Conservation (phyloP, 2,113 vertebrate species). For the Nothocercus julius region DNA sequence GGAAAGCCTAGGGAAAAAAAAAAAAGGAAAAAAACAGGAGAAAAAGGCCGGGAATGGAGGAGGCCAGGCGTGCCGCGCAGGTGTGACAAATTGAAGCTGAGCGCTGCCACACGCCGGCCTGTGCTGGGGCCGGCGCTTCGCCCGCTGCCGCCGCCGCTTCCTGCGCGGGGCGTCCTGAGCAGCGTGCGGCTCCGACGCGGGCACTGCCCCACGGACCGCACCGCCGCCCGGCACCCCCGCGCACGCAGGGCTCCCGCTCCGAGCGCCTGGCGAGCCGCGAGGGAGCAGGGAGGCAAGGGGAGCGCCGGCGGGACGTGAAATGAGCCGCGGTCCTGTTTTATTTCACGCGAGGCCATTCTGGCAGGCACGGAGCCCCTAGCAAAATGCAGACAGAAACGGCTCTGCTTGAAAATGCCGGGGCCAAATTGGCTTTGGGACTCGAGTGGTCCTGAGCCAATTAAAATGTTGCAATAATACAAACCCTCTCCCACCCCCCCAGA, state of each 20-base stretch:
- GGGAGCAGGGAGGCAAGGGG: not conserved
- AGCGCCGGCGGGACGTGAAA: not conserved
- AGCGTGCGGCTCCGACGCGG: no score
- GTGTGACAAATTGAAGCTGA: constrained; percentile 66
- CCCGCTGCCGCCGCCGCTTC: not conserved
- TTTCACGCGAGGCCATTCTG: constrained; percentile 30
- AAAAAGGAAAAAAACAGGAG: no score
- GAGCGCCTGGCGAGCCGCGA: no score
- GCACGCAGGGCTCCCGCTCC: no score
- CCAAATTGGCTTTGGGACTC: constrained; percentile 56
- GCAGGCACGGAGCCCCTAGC: not conserved
- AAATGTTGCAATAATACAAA: constrained; percentile 49
- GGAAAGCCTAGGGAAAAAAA: not conserved
- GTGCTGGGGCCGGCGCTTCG: not conserved
- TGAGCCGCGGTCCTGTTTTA: not conserved
- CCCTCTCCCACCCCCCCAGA: not conserved
- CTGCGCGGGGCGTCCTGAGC: not conserved
- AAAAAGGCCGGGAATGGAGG: not conserved
- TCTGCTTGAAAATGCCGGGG: not conserved
- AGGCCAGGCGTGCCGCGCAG: not conserved
- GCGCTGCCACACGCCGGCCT: not conserved
- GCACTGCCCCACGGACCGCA: no score
- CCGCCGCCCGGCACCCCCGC: no score
- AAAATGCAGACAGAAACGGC: constrained; percentile 51
- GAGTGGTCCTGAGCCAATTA: constrained; percentile 42